Percentiles rank a stretch among this genome's conserved stretches.
Evolutionary conservation across 2,113 vertebrate genomes (phyloP).

Genomic region (Polypterus bichir): DNA sequence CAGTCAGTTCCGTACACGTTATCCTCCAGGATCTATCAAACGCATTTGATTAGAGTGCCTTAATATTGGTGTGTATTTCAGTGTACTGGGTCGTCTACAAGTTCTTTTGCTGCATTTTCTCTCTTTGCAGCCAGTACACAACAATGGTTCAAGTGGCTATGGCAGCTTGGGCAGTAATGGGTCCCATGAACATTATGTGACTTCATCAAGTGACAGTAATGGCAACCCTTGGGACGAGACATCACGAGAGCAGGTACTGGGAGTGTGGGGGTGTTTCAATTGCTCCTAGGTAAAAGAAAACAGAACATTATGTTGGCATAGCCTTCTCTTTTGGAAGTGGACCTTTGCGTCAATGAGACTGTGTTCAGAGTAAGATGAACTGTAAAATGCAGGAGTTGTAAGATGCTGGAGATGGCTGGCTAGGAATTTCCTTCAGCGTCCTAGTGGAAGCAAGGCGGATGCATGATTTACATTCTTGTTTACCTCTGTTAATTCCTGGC

Average conservation of each 20-base stretch:
- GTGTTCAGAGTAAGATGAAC: too few species aligned
- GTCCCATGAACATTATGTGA: slow-evolving; percentile 63
- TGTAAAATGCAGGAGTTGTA: too few species aligned
- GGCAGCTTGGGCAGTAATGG: slow-evolving; percentile 72
- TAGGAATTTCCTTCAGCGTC: too few species aligned
- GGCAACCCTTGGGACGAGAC: slow-evolving; percentile 55
- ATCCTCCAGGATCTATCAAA: background rate
- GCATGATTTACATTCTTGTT: too few species aligned
- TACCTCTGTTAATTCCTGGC: too few species aligned
- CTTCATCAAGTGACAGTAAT: slow-evolving; percentile 72
- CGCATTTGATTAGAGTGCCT: background rate
- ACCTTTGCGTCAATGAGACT: too few species aligned
- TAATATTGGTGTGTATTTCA: background rate
- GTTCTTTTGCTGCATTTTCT: background rate
- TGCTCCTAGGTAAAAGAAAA: background rate
- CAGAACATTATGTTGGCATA: background rate
- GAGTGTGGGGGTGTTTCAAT: background rate
- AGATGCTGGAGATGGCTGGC: too few species aligned
- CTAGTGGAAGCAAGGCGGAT: too few species aligned
- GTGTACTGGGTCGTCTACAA: background rate
- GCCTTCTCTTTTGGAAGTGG: too few species aligned
- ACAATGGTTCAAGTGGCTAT: slow-evolving; percentile 70
- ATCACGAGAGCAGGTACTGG: slow-evolving; percentile 36
- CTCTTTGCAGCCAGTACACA: slow-evolving; percentile 57
- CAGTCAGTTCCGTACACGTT: background rate